phyloP scores from a whole-genome alignment of 2,797 vertebrate genomes.

The Australoheros facetus region DNA sequence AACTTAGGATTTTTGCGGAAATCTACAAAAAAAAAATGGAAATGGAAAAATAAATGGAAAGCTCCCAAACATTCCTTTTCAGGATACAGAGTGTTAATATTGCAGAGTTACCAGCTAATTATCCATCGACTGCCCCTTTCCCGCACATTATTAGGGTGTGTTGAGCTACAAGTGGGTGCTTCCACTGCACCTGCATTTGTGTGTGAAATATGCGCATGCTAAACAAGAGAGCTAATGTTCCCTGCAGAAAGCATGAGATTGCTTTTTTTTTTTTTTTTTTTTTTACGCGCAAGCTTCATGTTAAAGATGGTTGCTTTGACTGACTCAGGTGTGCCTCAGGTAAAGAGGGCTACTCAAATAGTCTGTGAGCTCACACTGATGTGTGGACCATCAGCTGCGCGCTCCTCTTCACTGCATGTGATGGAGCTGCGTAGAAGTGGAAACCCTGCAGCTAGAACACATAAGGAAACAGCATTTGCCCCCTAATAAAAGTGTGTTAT shows the following conservation, averaged over 20 bases:
- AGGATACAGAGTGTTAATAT: not conserved
- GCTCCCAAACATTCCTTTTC: not conserved
- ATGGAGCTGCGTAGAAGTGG: not conserved
- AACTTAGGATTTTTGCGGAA: not conserved
- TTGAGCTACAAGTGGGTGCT: not conserved
- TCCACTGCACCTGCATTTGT: not conserved
- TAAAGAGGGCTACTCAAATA: not conserved
- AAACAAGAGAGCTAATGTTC: not conserved
- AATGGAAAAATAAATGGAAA: not conserved
- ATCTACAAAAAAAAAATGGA: too few relatives aligned
- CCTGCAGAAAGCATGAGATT: not conserved
- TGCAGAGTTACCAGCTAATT: not conserved
- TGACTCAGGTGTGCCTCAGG: slow-evolving; percentile 8
- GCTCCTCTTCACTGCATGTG: not conserved
- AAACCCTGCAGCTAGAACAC: not conserved
- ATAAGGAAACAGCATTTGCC: not conserved
- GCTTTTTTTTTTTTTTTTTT: not conserved
- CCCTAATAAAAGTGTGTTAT: not conserved
- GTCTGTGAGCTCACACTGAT: not conserved
- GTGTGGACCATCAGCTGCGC: not conserved
- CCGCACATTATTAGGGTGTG: not conserved
- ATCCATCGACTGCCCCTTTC: not conserved
- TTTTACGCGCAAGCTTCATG: slow-evolving; percentile 1
- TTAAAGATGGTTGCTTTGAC: not conserved
- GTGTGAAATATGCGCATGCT: not conserved